Conservation (phyloP, 2,113 vertebrate genomes). For the Myotis lucifugus region DNA sequence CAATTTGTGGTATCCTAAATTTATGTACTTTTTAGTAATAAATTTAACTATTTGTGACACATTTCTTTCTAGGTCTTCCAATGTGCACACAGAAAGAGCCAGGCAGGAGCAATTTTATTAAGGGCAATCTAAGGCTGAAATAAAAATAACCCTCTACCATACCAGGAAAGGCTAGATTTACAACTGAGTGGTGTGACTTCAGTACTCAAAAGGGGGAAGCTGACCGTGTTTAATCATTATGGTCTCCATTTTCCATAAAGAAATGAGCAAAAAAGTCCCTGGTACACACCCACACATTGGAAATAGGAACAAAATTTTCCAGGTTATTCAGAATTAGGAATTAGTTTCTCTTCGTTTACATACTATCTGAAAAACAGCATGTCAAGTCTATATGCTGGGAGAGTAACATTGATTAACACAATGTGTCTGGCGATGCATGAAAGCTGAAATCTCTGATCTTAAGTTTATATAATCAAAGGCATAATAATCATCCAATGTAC, state of each 20-base stretch:
- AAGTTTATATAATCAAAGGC: slow-evolving; percentile 9
- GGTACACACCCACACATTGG: not conserved
- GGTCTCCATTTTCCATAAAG: not conserved
- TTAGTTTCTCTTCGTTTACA: slow-evolving; percentile 26
- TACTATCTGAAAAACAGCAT: not conserved
- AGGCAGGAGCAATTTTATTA: not conserved
- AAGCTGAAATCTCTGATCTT: not conserved
- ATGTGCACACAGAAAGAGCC: not conserved
- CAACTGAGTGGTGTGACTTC: not conserved
- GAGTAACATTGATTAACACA: not conserved
- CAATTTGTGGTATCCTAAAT: not conserved
- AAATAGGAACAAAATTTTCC: not conserved
- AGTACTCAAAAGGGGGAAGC: not conserved
- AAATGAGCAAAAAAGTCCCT: not conserved
- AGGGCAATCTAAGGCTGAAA: not conserved
- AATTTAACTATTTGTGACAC: not conserved
- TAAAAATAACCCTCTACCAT: not conserved
- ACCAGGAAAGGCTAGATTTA: not conserved
- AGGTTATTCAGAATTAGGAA: not conserved
- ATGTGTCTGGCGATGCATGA: not conserved
- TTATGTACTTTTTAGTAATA: not conserved
- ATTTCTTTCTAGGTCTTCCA: not conserved
- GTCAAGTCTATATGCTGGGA: not conserved
- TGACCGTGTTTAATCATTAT: not conserved
- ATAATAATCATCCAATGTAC: not conserved